Conservation (phyloP, 1,140 invertebrate genomes). For the Marisa cornuarietis region DNA sequence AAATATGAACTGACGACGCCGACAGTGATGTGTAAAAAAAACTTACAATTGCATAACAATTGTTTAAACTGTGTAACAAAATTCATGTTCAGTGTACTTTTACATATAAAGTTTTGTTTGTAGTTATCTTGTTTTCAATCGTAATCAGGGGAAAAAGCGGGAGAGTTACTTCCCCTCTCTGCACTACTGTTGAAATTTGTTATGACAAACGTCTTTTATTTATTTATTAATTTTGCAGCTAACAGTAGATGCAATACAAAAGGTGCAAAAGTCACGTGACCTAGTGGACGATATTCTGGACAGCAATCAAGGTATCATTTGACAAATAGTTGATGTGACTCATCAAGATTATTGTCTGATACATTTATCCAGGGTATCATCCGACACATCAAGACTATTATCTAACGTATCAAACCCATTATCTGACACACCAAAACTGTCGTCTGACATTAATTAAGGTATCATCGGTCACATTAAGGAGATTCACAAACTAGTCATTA, state of each 20-base stretch:
- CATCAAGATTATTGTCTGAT: too few species aligned
- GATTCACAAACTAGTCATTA: too few species aligned
- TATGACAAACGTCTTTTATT: background rate
- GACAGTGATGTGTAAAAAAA: too few species aligned
- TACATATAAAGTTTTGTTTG: background rate
- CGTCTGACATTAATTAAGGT: too few species aligned
- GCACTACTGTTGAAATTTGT: background rate
- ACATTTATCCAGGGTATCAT: too few species aligned
- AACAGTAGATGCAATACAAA: slow-evolving; percentile 70
- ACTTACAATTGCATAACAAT: too few species aligned
- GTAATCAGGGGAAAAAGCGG: background rate
- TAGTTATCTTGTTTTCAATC: background rate
- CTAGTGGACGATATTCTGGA: slow-evolving; percentile 74
- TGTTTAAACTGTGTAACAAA: background rate
- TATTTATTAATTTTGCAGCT: slow-evolving; percentile 59
- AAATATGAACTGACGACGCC: too few species aligned
- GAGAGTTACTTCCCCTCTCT: background rate
- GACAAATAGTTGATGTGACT: too few species aligned
- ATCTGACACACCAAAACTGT: too few species aligned
- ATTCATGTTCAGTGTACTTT: background rate
- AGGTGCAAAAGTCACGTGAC: slow-evolving; percentile 69
- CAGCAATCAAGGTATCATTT: slow-evolving; percentile 71
- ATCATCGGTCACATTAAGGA: too few species aligned
- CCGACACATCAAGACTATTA: too few species aligned
- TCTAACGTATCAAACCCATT: too few species aligned